Evolutionary conservation across 2,888 invertebrate genomes (phyloP).

Genomic region (Crepidodera aurea): DNA sequence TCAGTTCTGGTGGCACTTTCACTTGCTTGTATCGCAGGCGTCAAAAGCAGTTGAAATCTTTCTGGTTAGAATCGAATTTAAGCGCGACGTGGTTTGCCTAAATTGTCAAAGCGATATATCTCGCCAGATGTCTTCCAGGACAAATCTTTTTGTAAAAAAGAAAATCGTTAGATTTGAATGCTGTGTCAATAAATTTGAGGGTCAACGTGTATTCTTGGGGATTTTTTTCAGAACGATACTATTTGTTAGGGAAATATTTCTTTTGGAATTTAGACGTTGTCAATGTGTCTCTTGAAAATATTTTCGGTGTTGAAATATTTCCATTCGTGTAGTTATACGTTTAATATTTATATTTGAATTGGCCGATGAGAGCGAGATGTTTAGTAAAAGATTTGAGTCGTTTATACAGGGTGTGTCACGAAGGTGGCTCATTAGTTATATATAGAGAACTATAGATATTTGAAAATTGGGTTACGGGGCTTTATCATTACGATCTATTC

Average conservation of each 20-base stretch:
- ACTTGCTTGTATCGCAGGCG: not conserved
- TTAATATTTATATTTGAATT: no score
- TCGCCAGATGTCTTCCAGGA: slow-evolving; percentile 12
- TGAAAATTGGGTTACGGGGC: no score
- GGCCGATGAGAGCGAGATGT: no score
- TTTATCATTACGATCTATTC: no score
- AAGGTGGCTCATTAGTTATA: no score
- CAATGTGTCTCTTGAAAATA: not conserved
- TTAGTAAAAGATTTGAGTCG: no score
- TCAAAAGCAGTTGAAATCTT: slow-evolving; percentile 11
- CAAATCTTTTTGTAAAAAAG: slow-evolving; percentile 20
- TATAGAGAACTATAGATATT: no score
- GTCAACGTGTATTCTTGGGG: not conserved
- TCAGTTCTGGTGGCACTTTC: not conserved
- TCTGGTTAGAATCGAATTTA: slow-evolving; percentile 16
- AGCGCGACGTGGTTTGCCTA: slow-evolving; percentile 18
- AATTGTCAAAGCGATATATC: slow-evolving; percentile 21
- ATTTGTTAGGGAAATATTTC: slow-evolving; percentile 9
- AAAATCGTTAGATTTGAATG: slow-evolving; percentile 19
- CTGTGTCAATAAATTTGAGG: slow-evolving; percentile 19
- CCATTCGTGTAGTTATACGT: no score
- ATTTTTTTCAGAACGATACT: slow-evolving; percentile 1
- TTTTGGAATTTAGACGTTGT: slow-evolving; percentile 8
- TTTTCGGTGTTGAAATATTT: not conserved
- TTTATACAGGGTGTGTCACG: no score